phyloP scores from a whole-genome alignment of 2,113 vertebrate genomes.

The Morphnarchus princeps region DNA sequence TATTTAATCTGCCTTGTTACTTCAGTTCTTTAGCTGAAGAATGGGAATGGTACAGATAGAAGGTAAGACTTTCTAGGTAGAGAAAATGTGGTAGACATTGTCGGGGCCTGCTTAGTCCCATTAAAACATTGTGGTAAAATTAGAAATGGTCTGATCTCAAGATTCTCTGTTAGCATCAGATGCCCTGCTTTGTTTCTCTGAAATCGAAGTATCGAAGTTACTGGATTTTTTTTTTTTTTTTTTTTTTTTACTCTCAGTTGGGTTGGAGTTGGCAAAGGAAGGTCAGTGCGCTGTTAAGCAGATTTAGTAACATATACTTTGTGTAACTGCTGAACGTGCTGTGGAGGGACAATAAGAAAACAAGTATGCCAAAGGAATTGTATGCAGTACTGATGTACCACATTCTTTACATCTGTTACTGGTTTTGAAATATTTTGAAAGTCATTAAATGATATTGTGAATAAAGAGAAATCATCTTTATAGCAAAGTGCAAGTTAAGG shows the following conservation, averaged over 20 bases:
- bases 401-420: not conserved
- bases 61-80: not conserved
- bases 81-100: not conserved
- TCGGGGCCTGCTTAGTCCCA: not conserved
- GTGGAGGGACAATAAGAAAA: not conserved
- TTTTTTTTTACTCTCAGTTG: not conserved
- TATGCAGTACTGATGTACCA: not conserved
- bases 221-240: not conserved
- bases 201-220: rapidly evolving
- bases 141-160: not conserved
- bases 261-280: not conserved
- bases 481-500: not conserved
- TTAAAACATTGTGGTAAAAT: not conserved
- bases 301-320: not conserved
- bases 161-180: not conserved
- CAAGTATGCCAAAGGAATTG: not conserved
- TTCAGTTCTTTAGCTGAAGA: not conserved
- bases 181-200: not conserved
- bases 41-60: not conserved
- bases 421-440: not conserved
- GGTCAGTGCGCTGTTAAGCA: not conserved
- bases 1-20: not conserved
- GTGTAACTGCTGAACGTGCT: not conserved
- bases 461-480: not conserved
- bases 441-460: not conserved